Evolutionary conservation across 2,113 vertebrate genomes (phyloP).

Genomic region (Cricetomys ansorgei): DNA sequence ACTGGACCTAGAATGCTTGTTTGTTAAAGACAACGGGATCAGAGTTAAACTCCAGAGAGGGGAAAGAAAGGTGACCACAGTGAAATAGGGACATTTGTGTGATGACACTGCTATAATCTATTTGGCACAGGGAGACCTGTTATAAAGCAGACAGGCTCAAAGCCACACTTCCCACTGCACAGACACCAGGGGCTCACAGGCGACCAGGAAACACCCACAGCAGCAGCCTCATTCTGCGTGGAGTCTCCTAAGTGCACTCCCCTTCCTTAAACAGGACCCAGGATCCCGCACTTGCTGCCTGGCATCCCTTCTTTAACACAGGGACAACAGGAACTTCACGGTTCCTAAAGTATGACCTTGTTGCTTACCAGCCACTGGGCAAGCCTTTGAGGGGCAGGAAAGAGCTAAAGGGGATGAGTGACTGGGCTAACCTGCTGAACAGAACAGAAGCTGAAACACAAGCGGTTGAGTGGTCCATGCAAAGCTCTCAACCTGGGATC

Average conservation of each 20-base stretch:
- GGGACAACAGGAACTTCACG: neutral
- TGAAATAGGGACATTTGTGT: slow-evolving; percentile 74
- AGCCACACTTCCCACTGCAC: neutral
- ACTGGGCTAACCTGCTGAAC: neutral
- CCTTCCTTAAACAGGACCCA: neutral
- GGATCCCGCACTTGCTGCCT: neutral
- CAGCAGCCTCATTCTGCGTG: neutral
- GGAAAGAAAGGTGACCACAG: slow-evolving; percentile 81
- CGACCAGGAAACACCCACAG: accelerated
- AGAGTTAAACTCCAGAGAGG: slow-evolving; percentile 79
- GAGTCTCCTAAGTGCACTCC: neutral
- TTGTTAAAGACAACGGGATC: slow-evolving; percentile 84
- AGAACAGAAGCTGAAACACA: neutral
- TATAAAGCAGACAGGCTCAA: slow-evolving; percentile 5
- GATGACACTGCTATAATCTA: slow-evolving; percentile 75
- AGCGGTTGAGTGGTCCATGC: neutral
- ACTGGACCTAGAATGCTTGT: slow-evolving; percentile 81
- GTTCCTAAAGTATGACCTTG: neutral
- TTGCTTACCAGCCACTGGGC: neutral
- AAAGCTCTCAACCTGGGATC: neutral
- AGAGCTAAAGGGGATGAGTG: neutral
- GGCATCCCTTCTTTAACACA: neutral
- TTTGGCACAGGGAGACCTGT: neutral
- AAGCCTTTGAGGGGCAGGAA: neutral
- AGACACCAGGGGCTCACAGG: neutral